Conservation (phyloP, 2,888 invertebrate species). For the Cerastis leucographa region DNA sequence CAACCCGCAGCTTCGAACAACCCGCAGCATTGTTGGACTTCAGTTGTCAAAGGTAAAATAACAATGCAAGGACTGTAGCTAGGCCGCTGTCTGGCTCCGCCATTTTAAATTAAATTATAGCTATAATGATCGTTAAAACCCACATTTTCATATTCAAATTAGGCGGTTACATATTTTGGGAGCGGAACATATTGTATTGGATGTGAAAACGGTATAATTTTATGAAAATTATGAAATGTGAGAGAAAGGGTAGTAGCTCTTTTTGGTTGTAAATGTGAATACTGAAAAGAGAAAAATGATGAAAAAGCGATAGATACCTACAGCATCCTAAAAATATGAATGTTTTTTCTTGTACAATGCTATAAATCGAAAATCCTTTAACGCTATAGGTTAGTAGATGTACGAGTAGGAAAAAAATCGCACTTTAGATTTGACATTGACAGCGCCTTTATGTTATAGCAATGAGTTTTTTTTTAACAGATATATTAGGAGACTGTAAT, state of each 20-base stretch:
- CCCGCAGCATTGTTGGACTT: too few relatives aligned
- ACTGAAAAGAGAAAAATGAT: background rate
- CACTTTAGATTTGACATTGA: background rate
- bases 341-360: background rate
- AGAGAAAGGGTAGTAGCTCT: background rate
- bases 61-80: background rate
- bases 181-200: conserved; percentile 2
- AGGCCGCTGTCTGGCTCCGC: background rate
- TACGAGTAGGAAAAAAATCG: background rate
- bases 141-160: conserved; percentile 49
- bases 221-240: background rate
- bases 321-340: background rate
- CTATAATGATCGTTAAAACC: conserved; percentile 27
- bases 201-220: conserved; percentile 7
- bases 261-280: background rate
- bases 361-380: background rate
- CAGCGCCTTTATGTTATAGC: background rate
- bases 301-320: background rate
- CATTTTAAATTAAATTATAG: conserved; percentile 45
- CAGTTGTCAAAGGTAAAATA: background rate
- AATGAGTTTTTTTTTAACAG: background rate
- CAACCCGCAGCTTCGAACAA: too few relatives aligned
- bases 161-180: conserved; percentile 17
- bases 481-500: background rate
- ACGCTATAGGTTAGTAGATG: background rate